phyloP scores from a whole-genome alignment of 1,140 invertebrate genomes.

The Leptopilina clavipes region DNA sequence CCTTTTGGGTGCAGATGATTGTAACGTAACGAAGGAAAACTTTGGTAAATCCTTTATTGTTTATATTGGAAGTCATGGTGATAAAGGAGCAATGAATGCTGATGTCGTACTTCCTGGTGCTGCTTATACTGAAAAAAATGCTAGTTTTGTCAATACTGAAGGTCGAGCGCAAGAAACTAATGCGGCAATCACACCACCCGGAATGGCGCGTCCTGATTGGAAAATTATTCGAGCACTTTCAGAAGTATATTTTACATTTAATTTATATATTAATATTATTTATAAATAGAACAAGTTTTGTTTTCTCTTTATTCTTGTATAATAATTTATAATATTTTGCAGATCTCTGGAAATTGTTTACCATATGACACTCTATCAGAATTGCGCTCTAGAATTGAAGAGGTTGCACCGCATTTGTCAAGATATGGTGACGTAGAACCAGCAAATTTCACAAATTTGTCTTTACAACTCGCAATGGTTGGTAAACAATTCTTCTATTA shows the following conservation, averaged over 20 bases:
- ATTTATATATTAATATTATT: slow-evolving; percentile 37
- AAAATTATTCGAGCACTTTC: slow-evolving; percentile 95
- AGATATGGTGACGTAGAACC: slow-evolving; percentile 89
- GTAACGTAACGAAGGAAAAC: slow-evolving; percentile 84
- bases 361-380: slow-evolving; percentile 94
- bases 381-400: slow-evolving; percentile 86
- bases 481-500: slow-evolving; percentile 47
- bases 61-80: slow-evolving; percentile 98
- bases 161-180: slow-evolving; percentile 96
- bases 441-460: slow-evolving; percentile 88
- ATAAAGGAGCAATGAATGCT: slow-evolving; percentile 92
- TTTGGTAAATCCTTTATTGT: slow-evolving; percentile 92
- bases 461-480: slow-evolving; percentile 81
- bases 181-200: slow-evolving; percentile 93
- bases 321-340: slow-evolving; percentile 70
- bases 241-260: slow-evolving; percentile 79
- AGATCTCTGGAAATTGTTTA: slow-evolving; percentile 88
- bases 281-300: too few relatives aligned
- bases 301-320: background rate
- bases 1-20: slow-evolving; percentile 94
- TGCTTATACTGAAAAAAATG: slow-evolving; percentile 99
- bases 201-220: slow-evolving; percentile 97
- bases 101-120: slow-evolving; percentile 96
- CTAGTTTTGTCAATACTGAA: slow-evolving; percentile 97
- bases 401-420: slow-evolving; percentile 92